Evolutionary conservation across 2,113 vertebrate genomes (phyloP).

Genomic region (Cariama cristata): DNA sequence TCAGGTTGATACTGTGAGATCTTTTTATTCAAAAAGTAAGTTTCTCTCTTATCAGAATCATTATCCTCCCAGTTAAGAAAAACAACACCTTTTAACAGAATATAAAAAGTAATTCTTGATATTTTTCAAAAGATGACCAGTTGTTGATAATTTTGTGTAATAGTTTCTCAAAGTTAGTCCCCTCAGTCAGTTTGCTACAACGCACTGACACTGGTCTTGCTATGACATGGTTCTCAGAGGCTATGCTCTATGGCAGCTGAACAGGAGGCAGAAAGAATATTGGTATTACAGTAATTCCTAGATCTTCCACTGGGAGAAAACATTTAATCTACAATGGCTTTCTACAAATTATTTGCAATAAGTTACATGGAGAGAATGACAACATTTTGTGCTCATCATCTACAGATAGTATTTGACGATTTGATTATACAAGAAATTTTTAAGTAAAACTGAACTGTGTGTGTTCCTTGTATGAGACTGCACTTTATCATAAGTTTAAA

Average conservation of each 20-base stretch:
- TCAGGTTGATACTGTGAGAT: slow-evolving; percentile 39
- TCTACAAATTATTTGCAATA: background rate
- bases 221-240: background rate
- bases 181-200: background rate
- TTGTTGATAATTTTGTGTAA: background rate
- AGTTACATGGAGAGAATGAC: background rate
- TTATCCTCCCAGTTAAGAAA: background rate
- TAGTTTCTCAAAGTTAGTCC: background rate
- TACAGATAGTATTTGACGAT: background rate
- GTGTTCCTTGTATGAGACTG: background rate
- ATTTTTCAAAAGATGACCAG: background rate
- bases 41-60: background rate
- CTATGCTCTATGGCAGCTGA: background rate
- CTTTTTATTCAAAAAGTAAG: slow-evolving; percentile 1
- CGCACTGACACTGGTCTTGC: background rate
- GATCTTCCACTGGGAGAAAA: background rate
- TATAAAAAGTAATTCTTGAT: background rate
- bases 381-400: background rate
- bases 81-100: background rate
- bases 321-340: background rate
- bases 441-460: background rate
- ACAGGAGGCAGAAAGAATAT: background rate
- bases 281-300: background rate
- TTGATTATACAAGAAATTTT: background rate
- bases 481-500: background rate